phyloP scores from a whole-genome alignment of 2,113 vertebrate genomes.

The Microtus pennsylvanicus region DNA sequence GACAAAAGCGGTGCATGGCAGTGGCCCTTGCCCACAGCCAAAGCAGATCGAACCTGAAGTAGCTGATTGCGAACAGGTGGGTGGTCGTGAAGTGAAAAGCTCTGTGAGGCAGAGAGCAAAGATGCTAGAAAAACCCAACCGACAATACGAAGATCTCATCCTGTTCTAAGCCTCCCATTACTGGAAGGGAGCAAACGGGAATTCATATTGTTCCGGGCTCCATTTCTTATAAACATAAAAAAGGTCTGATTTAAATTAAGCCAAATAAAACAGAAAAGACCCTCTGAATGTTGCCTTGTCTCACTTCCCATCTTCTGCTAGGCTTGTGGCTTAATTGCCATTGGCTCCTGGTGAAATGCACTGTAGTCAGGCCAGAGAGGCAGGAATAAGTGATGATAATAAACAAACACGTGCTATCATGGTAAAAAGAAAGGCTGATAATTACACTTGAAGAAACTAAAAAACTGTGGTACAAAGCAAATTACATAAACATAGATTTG shows the following conservation, averaged over 20 bases:
- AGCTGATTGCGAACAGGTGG: not conserved
- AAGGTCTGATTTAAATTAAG: constrained; percentile 55
- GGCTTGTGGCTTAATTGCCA: constrained; percentile 15
- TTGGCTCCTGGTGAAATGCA: constrained; percentile 52
- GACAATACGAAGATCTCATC: not conserved
- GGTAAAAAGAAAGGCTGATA: not conserved
- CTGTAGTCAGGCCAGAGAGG: constrained; percentile 11
- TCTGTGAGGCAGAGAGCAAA: not conserved
- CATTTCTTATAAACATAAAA: constrained; percentile 33
- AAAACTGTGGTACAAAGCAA: not conserved
- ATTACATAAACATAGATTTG: not conserved
- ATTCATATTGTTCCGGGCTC: not conserved
- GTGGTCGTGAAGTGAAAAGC: not conserved
- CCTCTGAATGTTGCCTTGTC: not conserved
- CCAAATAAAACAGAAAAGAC: constrained; percentile 53
- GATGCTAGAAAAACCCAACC: not conserved
- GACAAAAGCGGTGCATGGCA: not conserved
- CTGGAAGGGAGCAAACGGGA: not conserved
- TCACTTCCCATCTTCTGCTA: constrained; percentile 19
- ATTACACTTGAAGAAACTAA: not conserved
- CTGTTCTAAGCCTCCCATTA: not conserved
- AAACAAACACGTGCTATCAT: not conserved
- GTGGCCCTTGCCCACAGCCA: not conserved
- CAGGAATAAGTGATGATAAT: constrained; percentile 22
- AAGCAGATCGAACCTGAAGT: constrained; percentile 25